Conservation (phyloP, 2,113 vertebrate species). For the Procavia capensis region DNA sequence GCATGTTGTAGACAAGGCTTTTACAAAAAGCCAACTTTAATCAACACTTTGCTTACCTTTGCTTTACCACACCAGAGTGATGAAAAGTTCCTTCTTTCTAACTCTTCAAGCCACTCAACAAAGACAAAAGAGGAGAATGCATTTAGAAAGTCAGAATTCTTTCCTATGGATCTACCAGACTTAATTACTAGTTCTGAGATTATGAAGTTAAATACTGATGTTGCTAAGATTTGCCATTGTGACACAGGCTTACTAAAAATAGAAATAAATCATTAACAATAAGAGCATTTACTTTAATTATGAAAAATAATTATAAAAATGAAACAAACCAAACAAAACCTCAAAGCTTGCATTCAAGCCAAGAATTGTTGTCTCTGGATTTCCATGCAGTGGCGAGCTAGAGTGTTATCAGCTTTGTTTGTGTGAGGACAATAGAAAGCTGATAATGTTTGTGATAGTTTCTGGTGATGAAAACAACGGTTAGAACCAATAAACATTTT, state of each 20-base stretch:
- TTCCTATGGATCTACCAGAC: background rate
- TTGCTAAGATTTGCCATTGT: background rate
- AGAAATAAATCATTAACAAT: background rate
- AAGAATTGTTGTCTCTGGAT: background rate
- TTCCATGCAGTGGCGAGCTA: background rate
- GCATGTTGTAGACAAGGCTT: background rate
- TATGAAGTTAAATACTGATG: background rate
- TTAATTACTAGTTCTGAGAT: background rate
- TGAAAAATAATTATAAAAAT: conserved; percentile 29
- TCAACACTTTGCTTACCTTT: background rate
- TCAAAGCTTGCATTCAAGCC: background rate
- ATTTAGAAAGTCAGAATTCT: background rate
- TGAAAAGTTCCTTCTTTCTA: background rate
- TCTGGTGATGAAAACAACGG: conserved; percentile 7
- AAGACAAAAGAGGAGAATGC: background rate
- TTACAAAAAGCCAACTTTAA: background rate
- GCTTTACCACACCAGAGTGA: background rate
- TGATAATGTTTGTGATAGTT: background rate
- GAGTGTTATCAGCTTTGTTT: background rate
- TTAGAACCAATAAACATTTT: background rate
- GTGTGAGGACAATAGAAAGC: background rate
- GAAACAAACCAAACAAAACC: background rate
- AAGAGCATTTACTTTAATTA: conserved; percentile 12
- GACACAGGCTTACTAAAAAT: background rate
- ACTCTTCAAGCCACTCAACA: background rate